Base-by-base conservation (phyloP, 1,140 invertebrate genomes). In the Drosophila pachea region DNA sequence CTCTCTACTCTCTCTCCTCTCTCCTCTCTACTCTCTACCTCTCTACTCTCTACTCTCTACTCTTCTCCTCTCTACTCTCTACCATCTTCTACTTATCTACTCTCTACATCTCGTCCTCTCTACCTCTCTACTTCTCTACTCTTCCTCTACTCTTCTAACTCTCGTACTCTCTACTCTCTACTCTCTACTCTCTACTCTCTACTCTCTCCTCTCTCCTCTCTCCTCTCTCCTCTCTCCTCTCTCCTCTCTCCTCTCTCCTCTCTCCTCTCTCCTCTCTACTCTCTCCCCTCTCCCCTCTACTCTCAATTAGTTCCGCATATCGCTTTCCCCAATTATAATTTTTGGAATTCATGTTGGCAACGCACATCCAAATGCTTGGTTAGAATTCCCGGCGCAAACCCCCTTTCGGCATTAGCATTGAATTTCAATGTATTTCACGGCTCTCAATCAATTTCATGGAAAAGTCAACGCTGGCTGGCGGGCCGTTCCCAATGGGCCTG, bases 401-500 rank as follows among this genome's bases (percentile, higher is more conserved):
- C 32, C 52, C 52, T 32, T 50, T 56, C 35, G n/a, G 22, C 55
- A 43, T 63, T 58, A 82, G 74, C 78, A 83, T 82, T 83, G 75
- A 83, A 78, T 83, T 83, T 83, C 79, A 83, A 83, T 83, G 79
- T 70, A 84, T 84, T 84, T 84, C 81, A 84, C 81, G 79, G 76
- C 68, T 84, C 81, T 84, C 81, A 84, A 84, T 84, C 79, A 84
- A 86, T 86, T 86, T 84, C 75, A 78, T 75, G 75, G 55, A 68
- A 53, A 59, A 70, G 53, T 73, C 73, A 60, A 69, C 61, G 50
- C 55, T 60, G 79, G 68, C 48, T 63, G 65, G 59, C 64, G 65
- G 65, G 43, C 74, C 72, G 58, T 70, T 70, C 53, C 76, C 79
- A 52, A 48, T 49, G 79, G 76, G 76, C 63, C 69, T 84, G 76